Conservation (phyloP, 2,113 vertebrate genomes). For the Sinocyclocheilus anophthalmus region DNA sequence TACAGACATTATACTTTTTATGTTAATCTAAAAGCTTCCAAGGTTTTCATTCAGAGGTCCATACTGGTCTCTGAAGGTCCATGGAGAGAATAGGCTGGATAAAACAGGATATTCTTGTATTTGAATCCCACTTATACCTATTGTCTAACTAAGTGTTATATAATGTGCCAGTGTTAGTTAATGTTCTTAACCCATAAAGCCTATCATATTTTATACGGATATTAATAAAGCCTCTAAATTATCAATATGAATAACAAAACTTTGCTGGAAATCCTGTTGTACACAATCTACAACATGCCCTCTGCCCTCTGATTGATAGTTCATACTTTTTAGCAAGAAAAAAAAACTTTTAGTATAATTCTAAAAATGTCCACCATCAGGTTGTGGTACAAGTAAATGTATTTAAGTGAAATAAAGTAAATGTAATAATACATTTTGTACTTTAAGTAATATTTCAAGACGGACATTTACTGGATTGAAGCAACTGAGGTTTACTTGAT, state of each 20-base stretch:
- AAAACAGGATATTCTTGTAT: background rate
- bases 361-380: background rate
- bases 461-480: background rate
- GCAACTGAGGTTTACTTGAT: background rate
- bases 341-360: background rate
- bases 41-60: background rate
- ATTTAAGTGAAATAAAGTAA: background rate
- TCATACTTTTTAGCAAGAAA: background rate
- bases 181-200: no score
- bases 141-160: background rate
- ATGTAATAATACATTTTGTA: background rate
- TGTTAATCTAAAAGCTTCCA: background rate
- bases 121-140: background rate
- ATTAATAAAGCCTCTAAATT: background rate
- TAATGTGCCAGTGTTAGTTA: no score
- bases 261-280: background rate
- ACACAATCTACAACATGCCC: background rate
- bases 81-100: no score
- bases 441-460: background rate
- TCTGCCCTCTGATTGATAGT: background rate
- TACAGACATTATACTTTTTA: no score
- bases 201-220: background rate
- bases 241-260: background rate
- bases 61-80: background rate
- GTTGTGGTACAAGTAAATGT: no score